Percentiles rank a stretch among this genome's conserved stretches.
Conservation (phyloP, 2,797 vertebrate genomes). For the Brachyrhaphis roseni region DNA sequence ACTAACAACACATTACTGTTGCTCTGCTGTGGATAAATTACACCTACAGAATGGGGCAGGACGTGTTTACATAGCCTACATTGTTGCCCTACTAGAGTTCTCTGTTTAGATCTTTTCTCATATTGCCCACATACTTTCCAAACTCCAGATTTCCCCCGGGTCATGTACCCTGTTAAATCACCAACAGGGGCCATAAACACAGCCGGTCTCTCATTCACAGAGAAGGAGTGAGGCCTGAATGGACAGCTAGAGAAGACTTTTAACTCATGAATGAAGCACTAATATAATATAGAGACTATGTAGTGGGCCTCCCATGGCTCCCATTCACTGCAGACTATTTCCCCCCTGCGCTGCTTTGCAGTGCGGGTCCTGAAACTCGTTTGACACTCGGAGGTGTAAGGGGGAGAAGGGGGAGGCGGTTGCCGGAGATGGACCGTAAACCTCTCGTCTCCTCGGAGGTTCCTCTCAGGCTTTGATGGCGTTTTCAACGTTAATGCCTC, state of each 20-base stretch:
- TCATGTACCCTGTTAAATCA: slow-evolving; percentile 63
- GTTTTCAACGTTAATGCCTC: slow-evolving; percentile 51
- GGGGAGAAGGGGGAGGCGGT: slow-evolving; percentile 29
- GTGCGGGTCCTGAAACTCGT: slow-evolving; percentile 3
- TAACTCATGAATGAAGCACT: slow-evolving; percentile 65
- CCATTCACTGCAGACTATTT: slow-evolving; percentile 22
- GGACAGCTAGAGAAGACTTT: slow-evolving; percentile 43
- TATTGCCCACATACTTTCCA: slow-evolving; percentile 67
- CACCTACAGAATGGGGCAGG: slow-evolving; percentile 29
- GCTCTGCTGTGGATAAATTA: slow-evolving; percentile 43
- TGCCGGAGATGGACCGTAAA: slow-evolving; percentile 48
- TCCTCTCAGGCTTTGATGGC: slow-evolving; percentile 57
- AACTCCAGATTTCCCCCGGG: slow-evolving; percentile 56
- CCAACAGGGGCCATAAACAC: slow-evolving; percentile 64
- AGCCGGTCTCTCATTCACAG: slow-evolving; percentile 32
- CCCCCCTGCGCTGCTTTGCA: not conserved
- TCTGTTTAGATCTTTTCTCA: slow-evolving; percentile 57
- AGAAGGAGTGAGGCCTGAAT: slow-evolving; percentile 31
- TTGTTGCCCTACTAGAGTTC: slow-evolving; percentile 16
- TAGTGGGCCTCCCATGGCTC: slow-evolving; percentile 25
- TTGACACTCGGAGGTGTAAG: slow-evolving; percentile 51
- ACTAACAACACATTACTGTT: slow-evolving; percentile 31
- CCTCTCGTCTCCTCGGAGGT: slow-evolving; percentile 59
- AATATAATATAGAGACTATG: slow-evolving; percentile 54
- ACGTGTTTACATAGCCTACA: slow-evolving; percentile 57